phyloP scores from a whole-genome alignment of 2,888 invertebrate species.

The Morpho helenor region DNA sequence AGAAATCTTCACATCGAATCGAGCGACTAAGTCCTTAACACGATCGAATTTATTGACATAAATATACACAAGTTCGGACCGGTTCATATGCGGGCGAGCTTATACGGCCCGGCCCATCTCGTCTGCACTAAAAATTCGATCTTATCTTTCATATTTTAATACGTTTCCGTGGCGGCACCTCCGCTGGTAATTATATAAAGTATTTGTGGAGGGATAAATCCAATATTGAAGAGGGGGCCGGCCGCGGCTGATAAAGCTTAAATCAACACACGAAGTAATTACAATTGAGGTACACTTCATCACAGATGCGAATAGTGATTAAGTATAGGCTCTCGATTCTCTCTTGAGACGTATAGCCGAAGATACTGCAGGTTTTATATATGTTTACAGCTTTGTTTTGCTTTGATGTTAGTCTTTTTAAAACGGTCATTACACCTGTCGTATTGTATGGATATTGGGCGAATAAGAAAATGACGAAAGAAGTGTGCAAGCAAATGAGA shows the following conservation, averaged over 20 bases:
- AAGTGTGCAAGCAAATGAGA: too few relatives aligned
- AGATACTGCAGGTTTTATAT: neutral
- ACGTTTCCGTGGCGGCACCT: slow-evolving; percentile 75
- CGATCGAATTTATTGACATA: too few relatives aligned
- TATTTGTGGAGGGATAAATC: slow-evolving; percentile 57
- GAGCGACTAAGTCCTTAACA: too few relatives aligned
- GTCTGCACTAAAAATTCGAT: slow-evolving; percentile 70
- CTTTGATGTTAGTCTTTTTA: too few relatives aligned
- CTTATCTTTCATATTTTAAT: slow-evolving; percentile 76
- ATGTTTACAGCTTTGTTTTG: neutral
- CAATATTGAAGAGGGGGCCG: slow-evolving; percentile 53
- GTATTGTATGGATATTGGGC: too few relatives aligned
- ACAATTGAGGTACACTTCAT: slow-evolving; percentile 71
- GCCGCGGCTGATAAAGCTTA: slow-evolving; percentile 67
- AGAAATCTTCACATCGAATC: too few relatives aligned
- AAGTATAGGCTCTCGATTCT: slow-evolving; percentile 51
- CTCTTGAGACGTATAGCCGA: slow-evolving; percentile 25
- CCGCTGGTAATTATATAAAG: slow-evolving; percentile 64
- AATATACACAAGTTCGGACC: neutral
- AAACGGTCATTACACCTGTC: too few relatives aligned
- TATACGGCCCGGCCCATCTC: slow-evolving; percentile 63
- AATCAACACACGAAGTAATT: slow-evolving; percentile 77
- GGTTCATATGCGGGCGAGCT: slow-evolving; percentile 5
- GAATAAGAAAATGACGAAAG: too few relatives aligned
- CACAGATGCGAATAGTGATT: slow-evolving; percentile 73